Evolutionary conservation across 2,888 invertebrate species (phyloP), one percentile per base, ranked within the genome.

Genomic region (Embidobia sp.): DNA sequence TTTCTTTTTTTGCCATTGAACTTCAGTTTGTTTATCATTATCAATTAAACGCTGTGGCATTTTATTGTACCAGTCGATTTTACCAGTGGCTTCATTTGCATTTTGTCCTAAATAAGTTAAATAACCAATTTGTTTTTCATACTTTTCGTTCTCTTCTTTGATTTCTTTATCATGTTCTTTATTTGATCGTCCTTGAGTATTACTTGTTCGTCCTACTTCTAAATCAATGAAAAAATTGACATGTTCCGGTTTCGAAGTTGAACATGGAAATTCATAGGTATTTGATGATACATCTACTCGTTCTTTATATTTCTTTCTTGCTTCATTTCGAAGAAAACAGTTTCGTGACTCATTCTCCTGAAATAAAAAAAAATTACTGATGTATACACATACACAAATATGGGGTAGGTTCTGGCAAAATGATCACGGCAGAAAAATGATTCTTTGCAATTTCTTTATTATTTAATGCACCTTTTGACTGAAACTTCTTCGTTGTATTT

Each of bases 61-160:
- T 61, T 94, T 91, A 88, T 97, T 94, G 90, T 97, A 98, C 98
- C 98, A 98, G 82, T 95, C 96, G 82, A 93, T 93, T 84, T 95
- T 94, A 29, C 95, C 95, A n/a, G 94, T 92, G 1, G 94, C 93
- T 90, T 97, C 96, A 90, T 96, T 94, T 27, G 96, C 95, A 85
- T 96, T 96, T 90, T 99, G 98, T 0, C 98, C 99, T 59, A 99
- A 91, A 90, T 98, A 98, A 2, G 97, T 98, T 31, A 99, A 91
- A 84, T 98, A 96, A 0, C 99, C 99, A 85, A 99, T 97, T 90
- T 97, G 96, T 87, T 98, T 98, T 88, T 99, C 99, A 91, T 98
- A 98, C 83, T 97, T 97, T 89, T 99, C 98, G 86, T 95, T 94
- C 87, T 98, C 98, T 61, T 95, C 94, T 88, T 96, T 97, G 80